phyloP scores from a whole-genome alignment of 2,797 vertebrate genomes.

The Oreortyx pictus region DNA sequence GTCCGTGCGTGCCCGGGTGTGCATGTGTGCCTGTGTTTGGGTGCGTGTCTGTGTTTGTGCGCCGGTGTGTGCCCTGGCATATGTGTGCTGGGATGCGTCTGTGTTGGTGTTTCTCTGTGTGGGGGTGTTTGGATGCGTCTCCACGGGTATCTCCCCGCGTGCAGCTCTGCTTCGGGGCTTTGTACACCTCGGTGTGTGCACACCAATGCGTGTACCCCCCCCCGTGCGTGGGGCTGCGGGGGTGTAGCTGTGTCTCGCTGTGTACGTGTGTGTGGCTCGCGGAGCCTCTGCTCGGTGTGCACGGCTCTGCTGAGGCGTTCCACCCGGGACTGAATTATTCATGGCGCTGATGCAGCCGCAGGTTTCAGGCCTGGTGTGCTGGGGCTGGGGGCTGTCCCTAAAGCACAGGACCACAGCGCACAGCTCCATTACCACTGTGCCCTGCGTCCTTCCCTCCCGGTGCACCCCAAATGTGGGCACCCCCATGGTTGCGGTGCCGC shows the following conservation, averaged over 20 bases:
- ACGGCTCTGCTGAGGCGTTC: conserved; percentile 39
- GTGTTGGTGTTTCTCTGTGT: not conserved
- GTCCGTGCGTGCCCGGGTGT: not conserved
- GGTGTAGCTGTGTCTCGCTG: not conserved
- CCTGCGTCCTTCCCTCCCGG: accelerated
- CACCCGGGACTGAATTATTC: conserved; percentile 57
- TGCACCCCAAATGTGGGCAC: accelerated
- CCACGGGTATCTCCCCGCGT: not conserved
- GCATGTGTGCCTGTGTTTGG: conserved; percentile 58
- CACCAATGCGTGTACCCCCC: not conserved
- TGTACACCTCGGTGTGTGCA: not conserved
- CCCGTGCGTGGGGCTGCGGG: conserved; percentile 20
- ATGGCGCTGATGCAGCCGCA: conserved; percentile 63
- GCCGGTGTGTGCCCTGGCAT: conserved; percentile 48
- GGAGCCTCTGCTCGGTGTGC: conserved; percentile 8
- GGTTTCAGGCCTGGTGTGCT: conserved; percentile 31
- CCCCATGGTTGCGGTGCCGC: not conserved
- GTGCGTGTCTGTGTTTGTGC: conserved; percentile 43
- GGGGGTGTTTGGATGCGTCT: conserved; percentile 68
- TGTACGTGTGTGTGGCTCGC: not conserved
- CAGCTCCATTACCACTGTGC: accelerated
- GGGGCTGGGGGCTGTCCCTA: not conserved
- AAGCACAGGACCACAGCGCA: accelerated
- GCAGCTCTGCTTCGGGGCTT: not conserved
- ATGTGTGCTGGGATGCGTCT: conserved; percentile 37